These are phyloP conservation scores for Lemur catta DNA, from an alignment of 2,797 vertebrate species.

Conservation along the genomic window DNA sequence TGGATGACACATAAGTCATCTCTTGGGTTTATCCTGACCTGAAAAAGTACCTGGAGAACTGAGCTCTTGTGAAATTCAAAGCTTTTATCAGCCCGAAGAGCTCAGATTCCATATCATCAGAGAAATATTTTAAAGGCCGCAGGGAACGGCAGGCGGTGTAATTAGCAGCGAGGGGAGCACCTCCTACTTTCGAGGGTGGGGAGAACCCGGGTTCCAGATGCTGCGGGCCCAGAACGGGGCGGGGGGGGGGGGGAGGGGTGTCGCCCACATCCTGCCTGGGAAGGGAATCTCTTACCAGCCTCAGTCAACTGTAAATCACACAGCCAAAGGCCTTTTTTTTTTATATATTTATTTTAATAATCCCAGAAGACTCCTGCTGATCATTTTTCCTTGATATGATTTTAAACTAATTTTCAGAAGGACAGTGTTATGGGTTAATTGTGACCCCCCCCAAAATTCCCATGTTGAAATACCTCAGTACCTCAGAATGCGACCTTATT, in stretches of 20 bases:
- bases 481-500: neutral
- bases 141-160: neutral
- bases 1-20: neutral
- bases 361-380: neutral
- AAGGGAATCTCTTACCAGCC: neutral
- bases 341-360: neutral
- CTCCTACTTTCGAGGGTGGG: neutral
- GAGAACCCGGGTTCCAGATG: neutral
- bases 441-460: neutral
- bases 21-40: neutral
- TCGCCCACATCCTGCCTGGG: neutral
- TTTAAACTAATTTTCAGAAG: neutral
- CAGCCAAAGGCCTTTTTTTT: neutral
- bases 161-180: neutral
- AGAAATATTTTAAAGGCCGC: neutral
- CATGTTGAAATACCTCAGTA: neutral
- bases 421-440: neutral
- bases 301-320: neutral
- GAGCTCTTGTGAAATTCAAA: slow-evolving; percentile 26
- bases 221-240: neutral
- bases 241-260: neutral
- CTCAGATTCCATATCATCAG: slow-evolving; percentile 10
- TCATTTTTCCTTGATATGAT: neutral
- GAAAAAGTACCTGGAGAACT: slow-evolving; percentile 43
- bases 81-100: slow-evolving; percentile 4